Evolutionary conservation across 2,888 invertebrate species (phyloP), one percentile per base, ranked within the genome.

Genomic region (Graphium colonna): DNA sequence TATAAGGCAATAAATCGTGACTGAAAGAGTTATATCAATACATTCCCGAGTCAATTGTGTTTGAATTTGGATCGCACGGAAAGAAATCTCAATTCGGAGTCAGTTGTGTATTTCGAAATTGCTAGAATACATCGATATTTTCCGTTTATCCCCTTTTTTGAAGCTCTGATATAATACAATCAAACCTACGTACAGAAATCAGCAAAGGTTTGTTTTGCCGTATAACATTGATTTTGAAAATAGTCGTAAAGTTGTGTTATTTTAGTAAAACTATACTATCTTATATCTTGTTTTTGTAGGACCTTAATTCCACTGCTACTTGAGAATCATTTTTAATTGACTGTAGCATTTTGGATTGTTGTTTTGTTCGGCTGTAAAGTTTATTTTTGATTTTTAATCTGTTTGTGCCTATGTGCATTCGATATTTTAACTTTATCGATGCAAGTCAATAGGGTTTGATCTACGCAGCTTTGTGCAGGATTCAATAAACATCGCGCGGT

Each of bases 401-500:
- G 36, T 8, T 36, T 12, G 36, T 36, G n/a, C n/a, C 9, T n/a
- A 10, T 42, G 16, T 28, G 43, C 36, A 7, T 15, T 15, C 9
- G 12, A 40, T 33, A 17, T 58, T 47, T 59, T 55, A 59, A 57
- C 62, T 58, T 60, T 61, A 65, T 60, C 60, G 46, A 59, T 56
- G 54, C 62, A 61, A 65, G 62, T 61, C 68, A 67, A 68, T 63
- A 71, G 57, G 59, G 61, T 69, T 73, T 72, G 79, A 82, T 82
- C 78, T 68, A 77, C 71, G 72, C 74, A 71, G 72, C 68, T 67
- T 71, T 78, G 80, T 79, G 79, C 72, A 68, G 75, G 76, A 85
- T 87, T 86, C 83, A 86, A 86, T 88, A 84, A 81, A 82, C 82
- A 79, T 75, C 68, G 77, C 75, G 76, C 73, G 78, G 74, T 68